These are phyloP conservation scores for Fistularia commersonii DNA, from an alignment of 2,797 vertebrate species.

Conservation along the genomic window DNA sequence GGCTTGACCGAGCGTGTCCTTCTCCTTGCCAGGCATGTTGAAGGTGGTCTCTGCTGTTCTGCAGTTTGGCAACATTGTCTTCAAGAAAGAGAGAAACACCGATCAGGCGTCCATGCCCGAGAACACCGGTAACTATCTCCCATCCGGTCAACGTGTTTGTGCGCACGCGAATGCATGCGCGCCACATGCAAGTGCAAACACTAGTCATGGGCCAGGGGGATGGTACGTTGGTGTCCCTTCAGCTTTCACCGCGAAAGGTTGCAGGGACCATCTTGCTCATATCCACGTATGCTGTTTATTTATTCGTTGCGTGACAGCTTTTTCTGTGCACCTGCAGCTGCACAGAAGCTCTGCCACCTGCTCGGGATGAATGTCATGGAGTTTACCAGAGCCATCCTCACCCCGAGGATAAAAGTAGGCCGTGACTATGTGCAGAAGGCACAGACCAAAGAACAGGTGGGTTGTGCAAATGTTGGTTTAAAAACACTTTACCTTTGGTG, in stretches of 20 bases:
- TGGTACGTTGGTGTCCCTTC: constrained; percentile 2
- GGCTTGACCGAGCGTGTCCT: constrained; percentile 5
- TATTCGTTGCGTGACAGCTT: background rate
- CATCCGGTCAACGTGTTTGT: too few relatives aligned
- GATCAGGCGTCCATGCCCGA: constrained; percentile 98
- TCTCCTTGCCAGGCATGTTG: constrained; percentile 83
- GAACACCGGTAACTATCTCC: constrained; percentile 84
- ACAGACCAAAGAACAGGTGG: constrained; percentile 97
- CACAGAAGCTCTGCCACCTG: constrained; percentile 96
- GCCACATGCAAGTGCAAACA: background rate
- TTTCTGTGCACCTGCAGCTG: constrained; percentile 68
- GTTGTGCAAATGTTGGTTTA: constrained; percentile 6
- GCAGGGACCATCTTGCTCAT: constrained; percentile 11
- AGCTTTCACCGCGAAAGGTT: constrained; percentile 13
- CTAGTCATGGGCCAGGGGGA: background rate
- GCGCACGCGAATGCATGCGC: background rate
- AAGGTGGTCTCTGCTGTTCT: constrained; percentile 95
- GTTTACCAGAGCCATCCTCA: constrained; percentile 92
- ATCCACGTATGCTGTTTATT: constrained; percentile 9
- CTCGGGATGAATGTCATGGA: constrained; percentile 95
- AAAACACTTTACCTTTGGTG: background rate
- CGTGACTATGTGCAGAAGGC: constrained; percentile 97
- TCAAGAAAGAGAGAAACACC: constrained; percentile 96
- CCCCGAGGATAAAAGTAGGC: constrained; percentile 94
- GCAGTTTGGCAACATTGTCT: constrained; percentile 94